Evolutionary conservation across 2,888 invertebrate species (phyloP).

Genomic region (Spatulosminthurus flaviceps): DNA sequence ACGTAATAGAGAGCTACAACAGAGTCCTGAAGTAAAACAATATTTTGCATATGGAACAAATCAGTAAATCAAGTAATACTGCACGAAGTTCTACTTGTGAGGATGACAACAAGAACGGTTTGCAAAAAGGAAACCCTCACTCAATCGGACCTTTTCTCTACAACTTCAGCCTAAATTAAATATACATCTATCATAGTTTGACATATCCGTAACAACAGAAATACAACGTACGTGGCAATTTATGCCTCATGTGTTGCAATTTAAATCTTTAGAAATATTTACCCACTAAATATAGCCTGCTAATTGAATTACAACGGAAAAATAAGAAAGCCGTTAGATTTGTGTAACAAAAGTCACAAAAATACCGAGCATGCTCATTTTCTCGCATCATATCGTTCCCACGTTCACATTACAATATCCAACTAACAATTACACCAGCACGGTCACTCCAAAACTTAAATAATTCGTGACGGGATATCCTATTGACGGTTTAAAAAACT

Average conservation of each 20-base stretch:
- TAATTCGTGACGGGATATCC: constrained; percentile 23
- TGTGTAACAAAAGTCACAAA: neutral
- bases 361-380: neutral
- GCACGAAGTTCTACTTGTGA: no score
- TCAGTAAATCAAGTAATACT: no score
- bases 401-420: neutral
- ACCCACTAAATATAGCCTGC: constrained; percentile 16
- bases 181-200: neutral
- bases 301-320: constrained; percentile 23
- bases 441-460: constrained; percentile 15
- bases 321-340: constrained; percentile 16
- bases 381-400: neutral
- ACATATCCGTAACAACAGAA: no score
- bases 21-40: no score
- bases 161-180: neutral
- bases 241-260: no score
- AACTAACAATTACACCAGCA: neutral
- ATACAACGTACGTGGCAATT: no score
- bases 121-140: neutral
- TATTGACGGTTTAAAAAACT: neutral
- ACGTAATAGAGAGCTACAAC: no score
- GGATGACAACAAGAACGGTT: no score
- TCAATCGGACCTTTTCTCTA: neutral
- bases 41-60: no score
- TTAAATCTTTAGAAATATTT: neutral